Conservation (phyloP, 1,140 invertebrate species). For the Muscidifurax raptorellus region DNA sequence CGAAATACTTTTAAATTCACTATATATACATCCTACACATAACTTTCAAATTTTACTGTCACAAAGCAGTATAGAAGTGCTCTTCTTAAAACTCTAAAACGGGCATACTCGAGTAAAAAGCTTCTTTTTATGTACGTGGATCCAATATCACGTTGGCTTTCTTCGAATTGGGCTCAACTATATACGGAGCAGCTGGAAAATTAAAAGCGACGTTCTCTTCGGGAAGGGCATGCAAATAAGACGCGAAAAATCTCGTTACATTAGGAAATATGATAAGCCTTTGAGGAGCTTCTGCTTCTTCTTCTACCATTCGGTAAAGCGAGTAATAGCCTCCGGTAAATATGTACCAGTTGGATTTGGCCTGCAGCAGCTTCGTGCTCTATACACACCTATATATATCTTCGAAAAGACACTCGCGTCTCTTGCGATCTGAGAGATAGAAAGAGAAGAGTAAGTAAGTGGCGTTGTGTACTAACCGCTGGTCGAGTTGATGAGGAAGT, state of each 20-base stretch:
- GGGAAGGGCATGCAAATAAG: background rate
- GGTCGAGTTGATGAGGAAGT: conserved; percentile 90
- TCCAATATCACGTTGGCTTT: no score
- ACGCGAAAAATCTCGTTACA: background rate
- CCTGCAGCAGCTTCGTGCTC: background rate
- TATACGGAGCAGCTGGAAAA: background rate
- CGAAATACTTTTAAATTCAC: background rate
- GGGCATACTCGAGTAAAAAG: no score
- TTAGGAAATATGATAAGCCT: background rate
- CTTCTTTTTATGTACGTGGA: no score
- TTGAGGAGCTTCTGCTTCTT: background rate
- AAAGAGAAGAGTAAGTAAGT: background rate
- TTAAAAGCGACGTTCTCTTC: background rate
- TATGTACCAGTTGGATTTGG: background rate
- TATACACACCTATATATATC: background rate
- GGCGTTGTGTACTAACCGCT: conserved; percentile 81
- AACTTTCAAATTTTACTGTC: no score
- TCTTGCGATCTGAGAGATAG: background rate
- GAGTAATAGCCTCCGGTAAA: background rate
- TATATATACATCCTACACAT: no score
- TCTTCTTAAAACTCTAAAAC: no score
- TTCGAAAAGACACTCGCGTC: background rate
- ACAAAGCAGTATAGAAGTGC: no score
- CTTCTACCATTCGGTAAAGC: background rate
- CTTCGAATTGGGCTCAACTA: background rate